phyloP scores from a whole-genome alignment of 2,113 vertebrate genomes.

The Channa maculata region DNA sequence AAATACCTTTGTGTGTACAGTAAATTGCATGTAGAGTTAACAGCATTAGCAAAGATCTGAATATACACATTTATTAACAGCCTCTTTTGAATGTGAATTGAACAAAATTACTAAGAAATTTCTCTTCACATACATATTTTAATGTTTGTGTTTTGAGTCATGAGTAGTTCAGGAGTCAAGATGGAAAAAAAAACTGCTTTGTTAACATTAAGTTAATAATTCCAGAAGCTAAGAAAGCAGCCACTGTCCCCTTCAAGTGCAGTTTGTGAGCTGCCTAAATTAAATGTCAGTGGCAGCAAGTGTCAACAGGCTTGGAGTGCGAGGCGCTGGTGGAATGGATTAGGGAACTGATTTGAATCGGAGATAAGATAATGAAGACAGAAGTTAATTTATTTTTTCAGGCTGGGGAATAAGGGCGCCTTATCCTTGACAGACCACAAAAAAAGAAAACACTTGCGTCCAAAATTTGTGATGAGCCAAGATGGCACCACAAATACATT shows the following conservation, averaged over 20 bases:
- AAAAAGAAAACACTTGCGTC: constrained; percentile 20
- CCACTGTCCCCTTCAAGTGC: constrained; percentile 38
- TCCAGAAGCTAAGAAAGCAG: constrained; percentile 33
- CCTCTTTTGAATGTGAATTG: not conserved
- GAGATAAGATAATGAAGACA: constrained; percentile 85
- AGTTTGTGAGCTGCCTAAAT: constrained; percentile 73
- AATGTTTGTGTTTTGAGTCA: constrained; percentile 4
- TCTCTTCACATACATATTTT: constrained; percentile 5
- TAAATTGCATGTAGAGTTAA: too few relatives aligned
- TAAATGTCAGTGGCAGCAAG: constrained; percentile 82
- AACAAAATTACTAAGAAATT: not conserved
- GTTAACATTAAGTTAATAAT: constrained; percentile 63
- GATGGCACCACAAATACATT: constrained; percentile 20
- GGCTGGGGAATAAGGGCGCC: constrained; percentile 41
- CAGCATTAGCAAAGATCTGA: not conserved
- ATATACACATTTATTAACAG: not conserved
- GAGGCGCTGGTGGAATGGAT: constrained; percentile 75
- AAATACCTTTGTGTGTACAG: too few relatives aligned
- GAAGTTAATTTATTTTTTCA: constrained; percentile 78
- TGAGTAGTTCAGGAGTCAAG: constrained; percentile 2
- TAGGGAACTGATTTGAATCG: constrained; percentile 82
- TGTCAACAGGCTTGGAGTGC: constrained; percentile 65
- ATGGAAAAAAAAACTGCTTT: not conserved
- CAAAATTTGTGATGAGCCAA: constrained; percentile 56
- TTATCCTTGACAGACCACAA: constrained; percentile 68